A percentile compares a stretch with the other conserved stretches of the same genome.
phyloP scores from a whole-genome alignment of 2,888 invertebrate genomes.

The Sericinus montela region DNA sequence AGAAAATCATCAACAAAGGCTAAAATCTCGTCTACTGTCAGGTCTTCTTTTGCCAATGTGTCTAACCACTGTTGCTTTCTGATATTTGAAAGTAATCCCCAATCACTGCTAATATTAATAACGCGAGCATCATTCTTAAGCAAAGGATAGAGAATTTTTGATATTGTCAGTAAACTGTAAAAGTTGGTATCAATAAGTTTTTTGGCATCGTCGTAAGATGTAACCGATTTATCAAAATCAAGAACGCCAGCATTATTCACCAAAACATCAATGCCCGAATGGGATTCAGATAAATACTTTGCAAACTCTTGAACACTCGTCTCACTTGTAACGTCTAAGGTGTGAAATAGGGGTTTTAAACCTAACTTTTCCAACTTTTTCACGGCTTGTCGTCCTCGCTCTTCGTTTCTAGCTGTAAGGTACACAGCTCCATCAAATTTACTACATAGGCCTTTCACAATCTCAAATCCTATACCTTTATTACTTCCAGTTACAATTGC shows the following conservation, averaged over 20 bases:
- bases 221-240: constrained; percentile 81
- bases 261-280: constrained; percentile 85
- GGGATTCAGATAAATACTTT: constrained; percentile 76
- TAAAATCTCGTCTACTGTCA: constrained; percentile 73
- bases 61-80: constrained; percentile 69
- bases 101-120: constrained; percentile 85
- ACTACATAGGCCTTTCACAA: constrained; percentile 79
- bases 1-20: constrained; percentile 79
- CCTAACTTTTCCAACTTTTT: constrained; percentile 79
- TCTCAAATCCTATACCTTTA: constrained; percentile 70
- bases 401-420: constrained; percentile 83
- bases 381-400: constrained; percentile 81
- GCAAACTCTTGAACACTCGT: constrained; percentile 81
- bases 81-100: constrained; percentile 73
- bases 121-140: constrained; percentile 84
- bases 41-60: constrained; percentile 59
- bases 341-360: constrained; percentile 81
- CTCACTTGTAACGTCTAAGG: constrained; percentile 83
- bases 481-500: constrained; percentile 71
- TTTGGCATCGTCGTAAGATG: constrained; percentile 84
- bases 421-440: constrained; percentile 85
- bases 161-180: constrained; percentile 82
- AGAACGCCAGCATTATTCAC: constrained; percentile 89
- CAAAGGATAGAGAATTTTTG: constrained; percentile 84
- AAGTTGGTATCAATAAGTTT: constrained; percentile 86